Evolutionary conservation across 2,888 invertebrate genomes (phyloP).

Genomic region (Leucophenga montana): DNA sequence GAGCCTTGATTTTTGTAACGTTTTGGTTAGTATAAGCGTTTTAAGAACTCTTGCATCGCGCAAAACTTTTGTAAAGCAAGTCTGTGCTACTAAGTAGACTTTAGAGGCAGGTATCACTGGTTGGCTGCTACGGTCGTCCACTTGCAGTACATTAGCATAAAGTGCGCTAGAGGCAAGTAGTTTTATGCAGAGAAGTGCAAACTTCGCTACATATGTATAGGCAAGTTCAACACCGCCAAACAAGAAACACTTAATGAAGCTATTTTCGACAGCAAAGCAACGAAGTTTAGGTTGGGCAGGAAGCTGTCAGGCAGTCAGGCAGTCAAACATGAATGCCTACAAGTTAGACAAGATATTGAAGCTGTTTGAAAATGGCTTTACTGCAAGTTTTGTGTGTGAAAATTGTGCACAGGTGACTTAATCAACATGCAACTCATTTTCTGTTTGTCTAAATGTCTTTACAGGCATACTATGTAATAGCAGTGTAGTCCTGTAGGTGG

Average conservation of each 20-base stretch:
- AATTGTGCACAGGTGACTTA: slow-evolving; percentile 64
- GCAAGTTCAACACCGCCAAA: slow-evolving; percentile 17
- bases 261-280: slow-evolving; percentile 56
- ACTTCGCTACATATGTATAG: not conserved
- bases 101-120: too few relatives aligned
- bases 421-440: slow-evolving; percentile 66
- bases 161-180: too few relatives aligned
- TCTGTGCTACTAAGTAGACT: too few relatives aligned
- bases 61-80: too few relatives aligned
- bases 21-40: too few relatives aligned
- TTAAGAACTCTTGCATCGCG: too few relatives aligned
- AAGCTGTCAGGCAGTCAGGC: slow-evolving; percentile 42
- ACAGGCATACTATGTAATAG: not conserved
- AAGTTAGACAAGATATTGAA: not conserved
- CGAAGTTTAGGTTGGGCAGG: slow-evolving; percentile 31
- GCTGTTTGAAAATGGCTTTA: too few relatives aligned
- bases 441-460: slow-evolving; percentile 17
- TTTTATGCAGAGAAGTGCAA: not conserved
- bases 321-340: slow-evolving; percentile 53
- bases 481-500: too few relatives aligned
- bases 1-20: too few relatives aligned
- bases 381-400: slow-evolving; percentile 25
- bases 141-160: slow-evolving; percentile 9
- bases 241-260: slow-evolving; percentile 67
- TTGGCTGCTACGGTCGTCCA: not conserved